A percentile compares a stretch with the other conserved stretches of the same genome.
Evolutionary conservation across 2,797 vertebrate species (phyloP).

Genomic region (Luscinia luscinia): DNA sequence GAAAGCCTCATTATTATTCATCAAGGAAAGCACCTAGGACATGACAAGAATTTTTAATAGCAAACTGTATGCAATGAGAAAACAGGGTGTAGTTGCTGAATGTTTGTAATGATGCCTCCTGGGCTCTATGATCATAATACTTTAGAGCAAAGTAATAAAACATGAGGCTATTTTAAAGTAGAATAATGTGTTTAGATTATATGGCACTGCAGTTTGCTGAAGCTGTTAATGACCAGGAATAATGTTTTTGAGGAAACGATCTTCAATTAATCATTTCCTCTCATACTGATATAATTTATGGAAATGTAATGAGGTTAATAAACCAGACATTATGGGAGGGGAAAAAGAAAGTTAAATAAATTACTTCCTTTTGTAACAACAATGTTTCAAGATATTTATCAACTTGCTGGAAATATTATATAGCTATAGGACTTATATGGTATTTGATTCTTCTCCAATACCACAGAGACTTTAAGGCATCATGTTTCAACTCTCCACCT

Average conservation of each 20-base stretch:
- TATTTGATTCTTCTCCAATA: constrained; percentile 74
- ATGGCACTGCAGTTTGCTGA: constrained; percentile 65
- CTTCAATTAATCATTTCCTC: constrained; percentile 82
- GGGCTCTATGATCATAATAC: constrained; percentile 60
- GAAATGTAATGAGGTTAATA: constrained; percentile 79
- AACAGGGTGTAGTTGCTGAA: constrained; percentile 49
- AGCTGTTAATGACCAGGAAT: constrained; percentile 79
- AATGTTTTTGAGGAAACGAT: constrained; percentile 80
- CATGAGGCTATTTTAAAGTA: constrained; percentile 71
- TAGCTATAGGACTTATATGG: constrained; percentile 68
- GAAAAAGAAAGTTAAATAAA: constrained; percentile 77
- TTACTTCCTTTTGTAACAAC: constrained; percentile 81
- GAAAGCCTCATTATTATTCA: constrained; percentile 30
- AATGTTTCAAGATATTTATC: constrained; percentile 79
- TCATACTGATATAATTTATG: constrained; percentile 79
- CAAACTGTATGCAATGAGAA: constrained; percentile 35
- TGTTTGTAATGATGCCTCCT: constrained; percentile 63
- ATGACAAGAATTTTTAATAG: constrained; percentile 32
- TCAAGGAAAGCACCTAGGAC: constrained; percentile 32
- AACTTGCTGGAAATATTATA: constrained; percentile 75
- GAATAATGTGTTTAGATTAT: constrained; percentile 68
- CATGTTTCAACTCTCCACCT: constrained; percentile 64
- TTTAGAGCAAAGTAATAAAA: constrained; percentile 72
- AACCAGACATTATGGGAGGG: constrained; percentile 66
- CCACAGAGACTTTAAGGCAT: constrained; percentile 62